These are phyloP conservation scores for Telmatochromis sp. DNA, from an alignment of 2,113 vertebrate genomes.

Conservation along the genomic window DNA sequence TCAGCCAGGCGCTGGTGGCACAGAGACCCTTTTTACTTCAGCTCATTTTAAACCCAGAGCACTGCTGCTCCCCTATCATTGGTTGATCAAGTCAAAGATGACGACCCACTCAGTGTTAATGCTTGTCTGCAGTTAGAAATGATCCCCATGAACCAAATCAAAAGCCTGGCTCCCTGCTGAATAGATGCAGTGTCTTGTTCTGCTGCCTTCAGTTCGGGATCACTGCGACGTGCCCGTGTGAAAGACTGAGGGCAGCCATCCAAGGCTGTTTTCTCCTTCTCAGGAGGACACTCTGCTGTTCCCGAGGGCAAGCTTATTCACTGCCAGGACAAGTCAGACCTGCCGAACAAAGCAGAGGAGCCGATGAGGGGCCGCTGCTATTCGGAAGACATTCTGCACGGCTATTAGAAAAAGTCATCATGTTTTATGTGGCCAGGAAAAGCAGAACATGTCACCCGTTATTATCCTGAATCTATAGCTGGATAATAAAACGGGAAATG, in stretches of 20 bases:
- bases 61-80: slow-evolving; percentile 58
- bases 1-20: slow-evolving; percentile 45
- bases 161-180: slow-evolving; percentile 41
- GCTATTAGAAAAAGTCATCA: neutral
- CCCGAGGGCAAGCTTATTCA: slow-evolving; percentile 10
- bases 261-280: slow-evolving; percentile 26
- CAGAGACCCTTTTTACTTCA: slow-evolving; percentile 54
- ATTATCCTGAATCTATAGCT: neutral
- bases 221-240: slow-evolving; percentile 1
- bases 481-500: neutral
- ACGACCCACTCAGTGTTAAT: slow-evolving; percentile 55
- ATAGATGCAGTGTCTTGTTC: slow-evolving; percentile 27
- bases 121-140: slow-evolving; percentile 59
- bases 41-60: slow-evolving; percentile 48
- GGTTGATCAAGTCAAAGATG: slow-evolving; percentile 68
- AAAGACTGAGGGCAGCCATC: slow-evolving; percentile 36
- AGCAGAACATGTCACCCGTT: neutral
- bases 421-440: neutral
- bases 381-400: neutral
- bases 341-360: slow-evolving; percentile 6
- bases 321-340: neutral
- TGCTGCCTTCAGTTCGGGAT: slow-evolving; percentile 17
- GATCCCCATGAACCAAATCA: slow-evolving; percentile 57
- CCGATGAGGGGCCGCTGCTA: neutral
- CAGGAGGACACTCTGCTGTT: neutral